A percentile compares a stretch with the other conserved stretches of the same genome.
Evolutionary conservation across 2,113 vertebrate genomes (phyloP).

Genomic region (Sialia sialis): DNA sequence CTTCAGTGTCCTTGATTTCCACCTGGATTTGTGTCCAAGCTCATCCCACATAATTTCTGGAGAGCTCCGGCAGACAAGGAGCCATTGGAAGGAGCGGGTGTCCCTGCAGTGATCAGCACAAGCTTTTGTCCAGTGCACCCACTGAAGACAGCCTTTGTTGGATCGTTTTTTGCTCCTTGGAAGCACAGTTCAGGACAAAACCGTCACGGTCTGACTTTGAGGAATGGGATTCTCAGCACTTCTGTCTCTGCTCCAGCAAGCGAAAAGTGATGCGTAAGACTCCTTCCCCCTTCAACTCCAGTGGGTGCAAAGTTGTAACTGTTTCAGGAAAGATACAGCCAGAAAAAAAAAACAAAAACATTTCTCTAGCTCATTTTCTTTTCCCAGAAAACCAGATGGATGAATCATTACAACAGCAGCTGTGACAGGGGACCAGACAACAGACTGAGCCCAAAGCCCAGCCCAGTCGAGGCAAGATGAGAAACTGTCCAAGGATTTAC

Average conservation of each 20-base stretch:
- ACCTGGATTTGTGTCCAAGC: neutral
- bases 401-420: conserved; percentile 60
- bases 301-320: neutral
- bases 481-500: conserved; percentile 39
- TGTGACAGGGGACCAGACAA: conserved; percentile 61
- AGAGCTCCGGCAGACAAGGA: neutral
- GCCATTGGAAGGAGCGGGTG: neutral
- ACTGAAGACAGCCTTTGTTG: neutral
- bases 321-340: neutral
- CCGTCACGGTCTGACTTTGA: neutral
- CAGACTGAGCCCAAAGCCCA: conserved; percentile 25
- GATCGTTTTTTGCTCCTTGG: neutral
- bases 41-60: neutral
- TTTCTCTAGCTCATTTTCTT: conserved; percentile 18
- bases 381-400: conserved; percentile 67
- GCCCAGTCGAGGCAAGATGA: conserved; percentile 30
- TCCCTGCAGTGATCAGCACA: accelerated
- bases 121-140: neutral
- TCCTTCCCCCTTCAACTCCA: neutral
- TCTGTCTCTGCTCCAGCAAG: neutral
- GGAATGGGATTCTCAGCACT: neutral
- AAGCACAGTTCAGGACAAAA: neutral
- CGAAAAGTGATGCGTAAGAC: neutral
- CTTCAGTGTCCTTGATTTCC: neutral
- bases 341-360: neutral